Conservation (phyloP, 2,888 invertebrate genomes). For the Napeogenes inachia region DNA sequence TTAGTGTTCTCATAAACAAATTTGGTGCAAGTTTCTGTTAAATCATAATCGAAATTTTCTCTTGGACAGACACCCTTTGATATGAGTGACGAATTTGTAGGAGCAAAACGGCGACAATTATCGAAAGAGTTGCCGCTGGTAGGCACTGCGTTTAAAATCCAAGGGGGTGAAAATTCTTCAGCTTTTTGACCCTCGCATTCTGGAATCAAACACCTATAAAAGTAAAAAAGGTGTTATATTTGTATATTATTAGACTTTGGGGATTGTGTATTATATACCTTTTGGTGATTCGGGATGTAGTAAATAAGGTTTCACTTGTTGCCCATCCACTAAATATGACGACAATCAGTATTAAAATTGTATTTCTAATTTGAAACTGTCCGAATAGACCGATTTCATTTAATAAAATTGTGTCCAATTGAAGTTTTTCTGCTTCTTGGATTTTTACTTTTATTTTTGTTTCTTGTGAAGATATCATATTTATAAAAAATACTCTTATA, state of each 20-base stretch:
- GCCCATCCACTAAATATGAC: constrained; percentile 36
- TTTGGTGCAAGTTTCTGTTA: not conserved
- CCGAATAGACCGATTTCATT: constrained; percentile 47
- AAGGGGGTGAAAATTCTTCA: constrained; percentile 46
- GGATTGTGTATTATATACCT: constrained; percentile 31
- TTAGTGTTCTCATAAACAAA: constrained; percentile 41
- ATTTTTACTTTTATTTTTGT: not conserved
- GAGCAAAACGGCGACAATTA: constrained; percentile 53
- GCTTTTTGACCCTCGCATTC: constrained; percentile 37
- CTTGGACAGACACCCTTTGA: constrained; percentile 33
- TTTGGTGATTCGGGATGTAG: constrained; percentile 40
- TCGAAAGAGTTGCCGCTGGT: constrained; percentile 42
- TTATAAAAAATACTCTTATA: too few relatives aligned
- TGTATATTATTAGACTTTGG: too few relatives aligned
- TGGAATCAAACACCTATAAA: constrained; percentile 36
- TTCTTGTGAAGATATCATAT: too few relatives aligned
- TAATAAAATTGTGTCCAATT: constrained; percentile 41
- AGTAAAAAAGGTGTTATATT: not conserved
- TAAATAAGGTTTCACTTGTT: constrained; percentile 42
- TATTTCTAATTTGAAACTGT: constrained; percentile 36
- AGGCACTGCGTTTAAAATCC: constrained; percentile 58
- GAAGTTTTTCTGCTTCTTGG: constrained; percentile 25
- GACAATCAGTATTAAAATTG: constrained; percentile 31
- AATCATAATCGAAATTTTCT: constrained; percentile 32
- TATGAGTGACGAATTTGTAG: constrained; percentile 15